phyloP scores from a whole-genome alignment of 1,140 invertebrate genomes.

The Delia radicum region DNA sequence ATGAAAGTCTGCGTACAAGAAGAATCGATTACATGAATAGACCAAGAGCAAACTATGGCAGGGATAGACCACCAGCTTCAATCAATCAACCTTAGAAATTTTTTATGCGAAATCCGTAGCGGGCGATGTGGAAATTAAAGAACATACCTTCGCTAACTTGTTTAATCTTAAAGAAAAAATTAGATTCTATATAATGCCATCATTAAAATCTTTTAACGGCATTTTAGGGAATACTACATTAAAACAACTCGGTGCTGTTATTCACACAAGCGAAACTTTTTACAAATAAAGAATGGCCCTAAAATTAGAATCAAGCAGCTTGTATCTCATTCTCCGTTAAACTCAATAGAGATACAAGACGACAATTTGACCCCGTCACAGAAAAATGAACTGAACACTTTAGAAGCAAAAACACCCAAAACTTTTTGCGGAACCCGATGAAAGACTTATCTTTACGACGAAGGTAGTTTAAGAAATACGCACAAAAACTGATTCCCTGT shows the following conservation, averaged over 20 bases:
- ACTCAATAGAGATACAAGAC: constrained; percentile 25
- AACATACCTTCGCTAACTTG: constrained; percentile 29
- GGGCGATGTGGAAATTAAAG: constrained; percentile 28
- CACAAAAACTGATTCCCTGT: constrained; percentile 28
- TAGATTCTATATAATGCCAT: constrained; percentile 30
- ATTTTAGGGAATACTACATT: constrained; percentile 32
- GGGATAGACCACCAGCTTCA: constrained; percentile 3
- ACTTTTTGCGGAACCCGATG: constrained; percentile 29
- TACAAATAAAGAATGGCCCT: neutral
- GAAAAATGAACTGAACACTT: neutral
- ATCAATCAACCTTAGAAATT: neutral
- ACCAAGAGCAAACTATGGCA: constrained; percentile 4
- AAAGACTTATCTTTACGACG: constrained; percentile 31
- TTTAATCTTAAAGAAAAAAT: constrained; percentile 21
- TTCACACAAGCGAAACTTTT: constrained; percentile 26
- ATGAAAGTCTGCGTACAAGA: constrained; percentile 24
- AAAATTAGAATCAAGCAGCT: constrained; percentile 27
- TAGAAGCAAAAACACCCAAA: constrained; percentile 13
- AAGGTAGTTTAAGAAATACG: constrained; percentile 33
- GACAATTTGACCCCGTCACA: neutral
- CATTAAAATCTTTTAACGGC: constrained; percentile 28
- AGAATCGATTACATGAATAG: constrained; percentile 31
- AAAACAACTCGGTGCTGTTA: constrained; percentile 29
- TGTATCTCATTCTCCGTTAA: constrained; percentile 18
- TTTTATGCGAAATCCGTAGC: constrained; percentile 31